These are phyloP conservation scores for Pionites leucogaster DNA, from an alignment of 2,113 vertebrate species.

Conservation along the genomic window DNA sequence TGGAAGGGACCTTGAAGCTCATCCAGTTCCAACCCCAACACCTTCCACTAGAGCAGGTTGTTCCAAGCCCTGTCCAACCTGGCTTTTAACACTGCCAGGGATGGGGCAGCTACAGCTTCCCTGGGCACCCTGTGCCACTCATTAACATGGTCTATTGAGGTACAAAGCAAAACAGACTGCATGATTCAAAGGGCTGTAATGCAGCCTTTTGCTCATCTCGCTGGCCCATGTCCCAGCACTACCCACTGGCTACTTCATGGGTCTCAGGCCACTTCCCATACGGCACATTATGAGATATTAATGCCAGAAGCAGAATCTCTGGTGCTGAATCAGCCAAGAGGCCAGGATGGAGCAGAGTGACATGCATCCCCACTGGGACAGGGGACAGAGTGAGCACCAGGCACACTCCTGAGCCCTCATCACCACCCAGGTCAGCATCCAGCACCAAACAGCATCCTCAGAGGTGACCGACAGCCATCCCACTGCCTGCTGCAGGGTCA, in stretches of 20 bases:
- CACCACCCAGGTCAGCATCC: neutral
- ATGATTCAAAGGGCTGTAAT: accelerated
- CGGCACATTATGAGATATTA: neutral
- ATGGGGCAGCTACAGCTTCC: neutral
- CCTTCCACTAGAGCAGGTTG: neutral
- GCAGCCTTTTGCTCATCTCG: neutral
- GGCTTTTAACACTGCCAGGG: neutral
- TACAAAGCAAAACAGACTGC: accelerated
- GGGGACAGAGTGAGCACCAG: neutral
- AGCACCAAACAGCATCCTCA: neutral
- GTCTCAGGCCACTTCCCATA: neutral
- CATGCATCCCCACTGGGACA: neutral
- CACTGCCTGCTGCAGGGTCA: neutral
- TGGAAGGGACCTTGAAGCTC: neutral
- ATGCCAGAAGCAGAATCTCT: neutral
- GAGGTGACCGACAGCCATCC: too few species aligned
- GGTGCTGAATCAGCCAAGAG: neutral
- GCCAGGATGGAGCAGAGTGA: neutral
- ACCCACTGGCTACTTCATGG: neutral
- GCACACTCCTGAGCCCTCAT: neutral
- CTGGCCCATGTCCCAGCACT: neutral
- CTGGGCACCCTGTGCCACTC: neutral
- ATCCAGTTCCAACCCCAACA: neutral
- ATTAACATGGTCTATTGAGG: neutral
- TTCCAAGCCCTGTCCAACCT: neutral